Evolutionary conservation across 2,888 invertebrate genomes (phyloP), one percentile per base, ranked within the genome.

Genomic region (Agrochola lychnidis): DNA sequence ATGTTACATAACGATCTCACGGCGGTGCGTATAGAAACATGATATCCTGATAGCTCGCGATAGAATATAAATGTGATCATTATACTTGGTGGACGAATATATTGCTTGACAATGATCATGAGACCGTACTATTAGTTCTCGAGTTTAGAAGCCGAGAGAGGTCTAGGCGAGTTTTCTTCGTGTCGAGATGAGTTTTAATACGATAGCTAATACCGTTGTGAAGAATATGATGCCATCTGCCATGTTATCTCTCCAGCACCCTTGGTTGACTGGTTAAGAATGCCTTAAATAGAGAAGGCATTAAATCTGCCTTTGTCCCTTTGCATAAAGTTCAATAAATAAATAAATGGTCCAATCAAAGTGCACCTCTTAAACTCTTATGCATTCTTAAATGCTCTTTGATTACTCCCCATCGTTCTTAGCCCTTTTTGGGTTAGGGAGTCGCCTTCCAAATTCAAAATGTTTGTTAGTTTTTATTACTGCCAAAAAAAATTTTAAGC

Each of bases 41-140:
- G 72, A 86, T 79, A 88, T 53, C 45, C 73, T 67, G 66, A 73
- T 71, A 66, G 53, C n/a, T 62, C 19, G 53, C 30, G 42, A 73
- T 76, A 25, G 86, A 87, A 87, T 86, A 87, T 87, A 84, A 86
- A 86, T 86, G 74, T 63, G n/a, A 69, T 22, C 45, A 86, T 86
- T 86, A 88, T 84, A 81, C 70, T 77, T 71, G 72, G 7, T 62
- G 53, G 69, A 61, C 70, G 73, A 76, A 84, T 87, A 87, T 76
- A 86, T 87, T 79, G 70, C 40, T 78, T 77, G 89, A 88, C 87
- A 86, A 88, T 88, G 59, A 81, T 63, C 64, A 25, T 66, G 40
- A 10, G 36, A 12, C 2, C 45, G 1, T 74, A 87, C 87, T 69
- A 77, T 0, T 10, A 9, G 36, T 74, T 64, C 74, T 76, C 73